Base-by-base conservation (phyloP, 2,113 vertebrate genomes). In the Elachura formosa region DNA sequence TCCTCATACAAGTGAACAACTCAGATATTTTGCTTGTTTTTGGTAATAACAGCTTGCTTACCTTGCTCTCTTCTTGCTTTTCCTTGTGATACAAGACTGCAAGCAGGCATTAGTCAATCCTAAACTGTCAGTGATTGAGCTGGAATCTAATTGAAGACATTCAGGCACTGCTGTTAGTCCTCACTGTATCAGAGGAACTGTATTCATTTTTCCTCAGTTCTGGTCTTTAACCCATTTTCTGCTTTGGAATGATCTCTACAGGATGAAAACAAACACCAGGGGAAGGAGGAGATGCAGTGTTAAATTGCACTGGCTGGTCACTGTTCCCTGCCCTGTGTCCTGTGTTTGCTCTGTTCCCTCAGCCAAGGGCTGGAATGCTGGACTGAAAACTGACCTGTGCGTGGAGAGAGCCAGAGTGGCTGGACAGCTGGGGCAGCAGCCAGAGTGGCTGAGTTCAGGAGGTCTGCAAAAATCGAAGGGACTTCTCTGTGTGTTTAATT, bases 321-420 rank as follows among this genome's bases (percentile, higher is more conserved):
- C 3, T 15, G 41, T n/a, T 64, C 25, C 38, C 56, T n/a, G 22
- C 20, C 79, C n/a, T 2, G 3, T 17, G 21, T 26, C 0, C 61
- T 31, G n/a, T 3, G 1, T 10, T 6, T 43, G 36, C 31, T 2
- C 23, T 8, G 7, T 14, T 36, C 46, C 38, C 18, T 31, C 40
- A 72, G 51, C 22, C 18, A 16, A 15, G 66, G 77, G 62, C 43
- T 69, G 64, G 17, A 22, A 11, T 7, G 22, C 4, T 1, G 16
- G 6, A 1, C 24, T 28, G 2, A 61, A 6, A 5, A 8, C 3
- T 1, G 2, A 10, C 6, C 36, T 1, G 0, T 7, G 34, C 24
- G 18, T 14, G 11, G 11, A 13, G 52, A 23, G 31, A n/a, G 26
- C 36, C 67, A 14, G 41, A 0, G 0, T 36, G 58, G 26, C 64